Conservation (phyloP, 2,888 invertebrate genomes). For the Ptychoptera contaminata region DNA sequence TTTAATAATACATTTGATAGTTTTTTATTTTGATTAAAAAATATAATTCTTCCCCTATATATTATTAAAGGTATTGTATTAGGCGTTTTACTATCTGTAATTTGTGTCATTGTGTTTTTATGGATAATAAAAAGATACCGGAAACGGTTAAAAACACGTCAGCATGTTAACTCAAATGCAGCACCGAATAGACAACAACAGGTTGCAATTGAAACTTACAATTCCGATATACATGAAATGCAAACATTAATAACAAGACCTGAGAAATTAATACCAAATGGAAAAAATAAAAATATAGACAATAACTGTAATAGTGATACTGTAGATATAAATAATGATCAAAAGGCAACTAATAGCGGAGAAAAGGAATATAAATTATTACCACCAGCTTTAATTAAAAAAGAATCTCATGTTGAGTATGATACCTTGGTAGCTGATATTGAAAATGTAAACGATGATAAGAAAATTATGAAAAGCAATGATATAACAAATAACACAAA, state of each 20-base stretch:
- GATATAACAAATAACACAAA: too few species aligned
- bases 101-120: slow-evolving; percentile 24
- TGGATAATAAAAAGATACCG: slow-evolving; percentile 24
- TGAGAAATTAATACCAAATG: slow-evolving; percentile 3
- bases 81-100: slow-evolving; percentile 22
- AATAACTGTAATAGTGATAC: background rate
- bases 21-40: background rate
- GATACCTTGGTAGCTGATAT: background rate
- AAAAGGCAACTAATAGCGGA: background rate
- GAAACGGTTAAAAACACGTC: slow-evolving; percentile 22
- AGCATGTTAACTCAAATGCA: slow-evolving; percentile 8
- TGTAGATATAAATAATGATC: background rate
- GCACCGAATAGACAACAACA: too few species aligned
- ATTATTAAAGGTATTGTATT: slow-evolving; percentile 19
- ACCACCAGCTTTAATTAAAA: slow-evolving; percentile 1
- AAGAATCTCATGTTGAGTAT: background rate
- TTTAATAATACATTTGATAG: background rate
- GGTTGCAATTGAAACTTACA: slow-evolving; percentile 13
- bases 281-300: background rate
- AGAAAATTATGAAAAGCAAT: too few species aligned
- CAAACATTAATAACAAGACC: slow-evolving; percentile 27
- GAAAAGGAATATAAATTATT: background rate
- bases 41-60: background rate
- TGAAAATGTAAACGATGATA: too few species aligned
- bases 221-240: slow-evolving; percentile 30